These are phyloP conservation scores for Calidris pygmaea DNA, from an alignment of 2,113 vertebrate genomes.

Conservation along the genomic window DNA sequence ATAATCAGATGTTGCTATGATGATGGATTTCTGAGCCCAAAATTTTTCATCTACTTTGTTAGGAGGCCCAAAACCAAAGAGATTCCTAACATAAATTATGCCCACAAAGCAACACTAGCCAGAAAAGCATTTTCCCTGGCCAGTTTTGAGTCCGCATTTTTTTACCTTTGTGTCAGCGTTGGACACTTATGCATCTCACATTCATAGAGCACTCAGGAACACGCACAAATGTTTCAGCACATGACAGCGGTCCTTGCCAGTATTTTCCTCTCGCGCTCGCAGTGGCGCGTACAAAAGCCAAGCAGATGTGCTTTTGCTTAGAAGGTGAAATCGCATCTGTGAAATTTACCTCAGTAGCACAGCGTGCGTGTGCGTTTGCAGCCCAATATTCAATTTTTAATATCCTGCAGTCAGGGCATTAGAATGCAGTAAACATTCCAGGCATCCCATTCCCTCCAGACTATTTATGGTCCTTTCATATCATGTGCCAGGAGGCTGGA, in stretches of 20 bases:
- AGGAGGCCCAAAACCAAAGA: background rate
- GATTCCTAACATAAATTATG: background rate
- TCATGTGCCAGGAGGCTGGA: conserved; percentile 53
- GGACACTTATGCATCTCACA: background rate
- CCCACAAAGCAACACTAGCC: background rate
- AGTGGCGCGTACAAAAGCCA: background rate
- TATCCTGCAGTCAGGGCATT: conserved; percentile 55
- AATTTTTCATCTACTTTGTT: conserved; percentile 39
- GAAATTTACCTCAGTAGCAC: conserved; percentile 41
- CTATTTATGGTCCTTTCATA: conserved; percentile 59
- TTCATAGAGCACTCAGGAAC: conserved; percentile 20
- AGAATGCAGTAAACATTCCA: conserved; percentile 47
- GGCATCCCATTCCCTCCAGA: conserved; percentile 57
- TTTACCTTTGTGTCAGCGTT: background rate
- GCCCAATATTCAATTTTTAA: conserved; percentile 61
- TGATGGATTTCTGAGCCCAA: conserved; percentile 21
- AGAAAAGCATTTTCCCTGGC: background rate
- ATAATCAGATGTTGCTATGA: background rate
- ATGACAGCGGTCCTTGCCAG: background rate
- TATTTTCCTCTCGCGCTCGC: background rate
- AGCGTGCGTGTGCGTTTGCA: conserved; percentile 25
- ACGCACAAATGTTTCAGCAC: background rate
- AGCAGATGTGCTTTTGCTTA: conserved; percentile 69
- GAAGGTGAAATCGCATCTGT: conserved; percentile 70
- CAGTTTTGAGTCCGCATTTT: conserved; percentile 12